Base-by-base conservation (phyloP, 2,888 invertebrate species). In the Branchellion lobata region DNA sequence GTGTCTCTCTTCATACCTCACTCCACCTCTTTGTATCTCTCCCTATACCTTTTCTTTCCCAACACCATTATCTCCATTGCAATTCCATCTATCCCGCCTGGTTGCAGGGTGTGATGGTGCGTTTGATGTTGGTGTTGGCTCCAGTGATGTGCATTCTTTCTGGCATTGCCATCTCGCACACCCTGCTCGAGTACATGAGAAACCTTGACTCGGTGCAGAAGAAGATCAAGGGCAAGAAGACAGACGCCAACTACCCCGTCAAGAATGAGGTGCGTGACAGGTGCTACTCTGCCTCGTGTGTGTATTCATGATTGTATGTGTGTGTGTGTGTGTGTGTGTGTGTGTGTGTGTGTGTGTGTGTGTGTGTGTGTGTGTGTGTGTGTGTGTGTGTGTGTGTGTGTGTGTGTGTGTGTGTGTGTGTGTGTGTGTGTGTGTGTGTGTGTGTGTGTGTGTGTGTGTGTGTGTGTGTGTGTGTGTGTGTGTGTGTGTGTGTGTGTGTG, bases 61-160 rank as follows among this genome's bases (percentile, higher is more conserved):
- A 36, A 31, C 34, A 77, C 33, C 47, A n/a, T 51, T n/a, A 27
- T 21, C 27, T n/a, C n/a, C n/a, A n/a, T 11, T 31, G n/a, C n/a
- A n/a, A n/a, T n/a, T 74, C 1, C 2, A 51, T 11, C 1, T 18
- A n/a, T 5, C 2, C 74, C 33, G 40, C 40, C 11, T 18, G 11
- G 14, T 14, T 18, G 90, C 96, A 97, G 94, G 96, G 97, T 82
- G 97, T 98, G 69, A 98, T 98, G 98, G 97, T 98, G 34, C 96
- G 98, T 89, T 90, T 98, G 74, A 98, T 98, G 96, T 89, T 98
- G 86, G 97, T 98, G 0, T 90, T 99, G 82, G 96, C 98, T 0
- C 98, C 98, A 0, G 95, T 98, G 0, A 97, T 98, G 96, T 98
- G 97, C 86, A 94, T 99, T 82, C 90, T 99, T 76, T 94, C 96